These are phyloP conservation scores for Eupithecia dodoneata DNA, from an alignment of 2,888 invertebrate genomes.

Conservation along the genomic window DNA sequence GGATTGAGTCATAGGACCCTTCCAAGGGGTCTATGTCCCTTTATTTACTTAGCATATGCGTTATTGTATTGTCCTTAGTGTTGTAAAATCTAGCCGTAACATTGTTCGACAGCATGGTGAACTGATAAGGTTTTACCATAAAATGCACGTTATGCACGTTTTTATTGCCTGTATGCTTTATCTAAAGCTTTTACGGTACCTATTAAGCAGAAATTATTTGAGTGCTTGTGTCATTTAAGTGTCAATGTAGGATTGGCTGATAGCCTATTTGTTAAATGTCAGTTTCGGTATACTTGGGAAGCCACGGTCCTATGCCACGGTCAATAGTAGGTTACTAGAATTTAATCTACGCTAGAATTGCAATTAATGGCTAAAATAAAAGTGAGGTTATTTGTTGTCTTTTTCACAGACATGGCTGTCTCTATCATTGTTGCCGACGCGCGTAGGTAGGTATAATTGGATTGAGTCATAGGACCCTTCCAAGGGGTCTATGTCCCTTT, in stretches of 20 bases:
- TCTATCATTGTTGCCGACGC: not conserved
- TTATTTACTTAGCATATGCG: not conserved
- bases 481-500: constrained; percentile 8
- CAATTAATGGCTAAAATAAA: not conserved
- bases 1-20: not conserved
- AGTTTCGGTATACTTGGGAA: not conserved
- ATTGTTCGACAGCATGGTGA: too few relatives aligned
- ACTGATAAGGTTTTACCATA: too few relatives aligned
- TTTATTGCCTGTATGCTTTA: not conserved
- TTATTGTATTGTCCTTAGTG: not conserved
- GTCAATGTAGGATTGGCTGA: not conserved
- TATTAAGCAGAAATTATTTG: not conserved
- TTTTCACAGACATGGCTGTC: constrained; percentile 3
- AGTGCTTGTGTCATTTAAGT: not conserved
- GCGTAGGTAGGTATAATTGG: not conserved
- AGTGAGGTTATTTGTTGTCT: constrained; percentile 24
- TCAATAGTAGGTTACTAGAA: not conserved
- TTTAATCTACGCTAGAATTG: not conserved
- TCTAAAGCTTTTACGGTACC: constrained; percentile 8
- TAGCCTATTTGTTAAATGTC: not conserved
- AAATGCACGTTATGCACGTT: constrained; percentile 7
- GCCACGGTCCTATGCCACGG: too few relatives aligned
- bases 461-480: not conserved
- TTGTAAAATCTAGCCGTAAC: not conserved
- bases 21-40: constrained; percentile 7